A percentile compares a stretch with the other conserved stretches of the same genome.
Evolutionary conservation across 2,797 vertebrate genomes (phyloP).

Genomic region (Silurus lanzhouensis): DNA sequence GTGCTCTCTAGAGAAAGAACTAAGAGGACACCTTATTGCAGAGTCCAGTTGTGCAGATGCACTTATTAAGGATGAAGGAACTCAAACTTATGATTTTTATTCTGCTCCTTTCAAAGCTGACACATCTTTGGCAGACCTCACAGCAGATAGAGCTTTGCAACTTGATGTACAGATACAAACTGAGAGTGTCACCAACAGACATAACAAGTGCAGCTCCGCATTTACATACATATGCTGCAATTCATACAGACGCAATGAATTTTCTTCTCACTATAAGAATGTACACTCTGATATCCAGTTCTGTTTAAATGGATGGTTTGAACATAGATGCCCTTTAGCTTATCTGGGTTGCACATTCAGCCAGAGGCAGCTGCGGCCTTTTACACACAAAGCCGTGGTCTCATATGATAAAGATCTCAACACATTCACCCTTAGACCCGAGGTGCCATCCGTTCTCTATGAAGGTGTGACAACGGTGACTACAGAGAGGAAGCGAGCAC

Average conservation of each 20-base stretch:
- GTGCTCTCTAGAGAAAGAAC: slow-evolving; percentile 90
- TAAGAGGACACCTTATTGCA: slow-evolving; percentile 88
- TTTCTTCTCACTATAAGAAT: slow-evolving; percentile 88
- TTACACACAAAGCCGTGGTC: slow-evolving; percentile 78
- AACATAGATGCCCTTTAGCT: slow-evolving; percentile 88
- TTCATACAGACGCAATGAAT: slow-evolving; percentile 88
- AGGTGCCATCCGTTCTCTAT: slow-evolving; percentile 70
- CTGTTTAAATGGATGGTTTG: slow-evolving; percentile 86
- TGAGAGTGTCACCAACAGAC: slow-evolving; percentile 85
- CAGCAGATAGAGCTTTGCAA: slow-evolving; percentile 63
- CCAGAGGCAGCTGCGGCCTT: slow-evolving; percentile 83
- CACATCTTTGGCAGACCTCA: slow-evolving; percentile 80
- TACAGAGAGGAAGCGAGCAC: slow-evolving; percentile 54
- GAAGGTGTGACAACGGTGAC: slow-evolving; percentile 61
- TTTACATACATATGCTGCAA: slow-evolving; percentile 91
- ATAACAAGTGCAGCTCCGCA: slow-evolving; percentile 90
- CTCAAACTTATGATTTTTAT: slow-evolving; percentile 89
- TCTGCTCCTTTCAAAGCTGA: slow-evolving; percentile 78
- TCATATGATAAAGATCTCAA: slow-evolving; percentile 74
- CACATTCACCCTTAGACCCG: slow-evolving; percentile 79
- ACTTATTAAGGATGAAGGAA: slow-evolving; percentile 82
- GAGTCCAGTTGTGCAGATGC: slow-evolving; percentile 80
- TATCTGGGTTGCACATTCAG: slow-evolving; percentile 92
- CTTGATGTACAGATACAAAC: slow-evolving; percentile 87
- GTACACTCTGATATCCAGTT: slow-evolving; percentile 91